Percentiles rank a stretch among this genome's conserved stretches.
Conservation (phyloP, 2,113 vertebrate genomes). For the Xiphorhynchus elegans region DNA sequence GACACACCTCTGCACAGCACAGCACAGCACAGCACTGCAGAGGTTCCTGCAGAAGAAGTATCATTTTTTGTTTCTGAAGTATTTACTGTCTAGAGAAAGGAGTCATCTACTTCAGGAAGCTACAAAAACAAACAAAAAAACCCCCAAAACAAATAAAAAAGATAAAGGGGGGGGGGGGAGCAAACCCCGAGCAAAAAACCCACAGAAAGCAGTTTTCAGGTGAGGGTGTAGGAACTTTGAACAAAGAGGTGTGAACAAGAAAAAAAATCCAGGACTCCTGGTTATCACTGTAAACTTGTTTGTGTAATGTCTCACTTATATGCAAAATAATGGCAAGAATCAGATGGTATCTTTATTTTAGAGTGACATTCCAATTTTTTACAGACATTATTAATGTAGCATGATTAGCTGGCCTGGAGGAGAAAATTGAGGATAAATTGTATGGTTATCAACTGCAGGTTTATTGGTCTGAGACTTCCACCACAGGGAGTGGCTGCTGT, state of each 20-base stretch:
- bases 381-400: slow-evolving; percentile 58
- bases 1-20: neutral
- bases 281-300: neutral
- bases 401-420: slow-evolving; percentile 69
- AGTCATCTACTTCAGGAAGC: neutral
- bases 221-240: neutral
- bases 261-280: neutral
- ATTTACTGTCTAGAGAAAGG: neutral
- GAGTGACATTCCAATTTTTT: slow-evolving; percentile 55
- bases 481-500: slow-evolving; percentile 80
- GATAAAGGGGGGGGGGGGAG: neutral
- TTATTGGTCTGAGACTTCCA: slow-evolving; percentile 75
- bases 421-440: slow-evolving; percentile 31
- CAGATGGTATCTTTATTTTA: neutral
- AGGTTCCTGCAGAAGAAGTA: neutral
- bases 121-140: neutral
- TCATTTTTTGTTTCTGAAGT: neutral
- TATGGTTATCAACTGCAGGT: slow-evolving; percentile 78
- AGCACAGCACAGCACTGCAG: neutral
- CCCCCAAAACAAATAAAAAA: too few species aligned
- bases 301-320: neutral
- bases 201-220: neutral
- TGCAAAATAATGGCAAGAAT: neutral
- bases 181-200: too few species aligned
- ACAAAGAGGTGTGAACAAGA: slow-evolving; percentile 37